phyloP scores from a whole-genome alignment of 2,888 invertebrate genomes.

The Drosophila prostipennis region DNA sequence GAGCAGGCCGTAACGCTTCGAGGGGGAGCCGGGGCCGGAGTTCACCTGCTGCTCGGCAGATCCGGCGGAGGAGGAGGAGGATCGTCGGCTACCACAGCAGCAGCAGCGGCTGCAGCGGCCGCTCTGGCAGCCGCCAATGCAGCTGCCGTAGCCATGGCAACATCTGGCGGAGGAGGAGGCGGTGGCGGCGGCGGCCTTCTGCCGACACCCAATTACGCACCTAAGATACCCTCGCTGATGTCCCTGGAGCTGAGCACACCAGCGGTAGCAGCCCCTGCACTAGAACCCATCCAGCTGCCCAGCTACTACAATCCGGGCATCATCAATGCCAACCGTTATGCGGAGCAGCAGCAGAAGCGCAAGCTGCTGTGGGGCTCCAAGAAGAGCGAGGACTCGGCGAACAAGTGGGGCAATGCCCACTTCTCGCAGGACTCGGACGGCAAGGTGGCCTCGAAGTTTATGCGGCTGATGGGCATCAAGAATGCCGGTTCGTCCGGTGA shows the following conservation, averaged over 20 bases:
- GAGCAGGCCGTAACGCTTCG: constrained; percentile 8
- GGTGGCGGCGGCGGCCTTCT: constrained; percentile 57
- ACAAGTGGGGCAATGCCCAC: constrained; percentile 91
- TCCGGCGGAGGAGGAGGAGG: background rate
- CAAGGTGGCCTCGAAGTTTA: constrained; percentile 96
- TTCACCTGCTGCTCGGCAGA: constrained; percentile 23
- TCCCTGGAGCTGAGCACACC: constrained; percentile 65
- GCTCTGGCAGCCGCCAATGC: too few relatives aligned
- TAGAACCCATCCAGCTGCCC: constrained; percentile 84
- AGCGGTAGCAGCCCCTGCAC: constrained; percentile 23
- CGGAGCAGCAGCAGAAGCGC: constrained; percentile 95
- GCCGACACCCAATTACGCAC: constrained; percentile 65
- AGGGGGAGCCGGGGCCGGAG: constrained; percentile 7
- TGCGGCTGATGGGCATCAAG: constrained; percentile 96
- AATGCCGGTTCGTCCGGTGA: constrained; percentile 24
- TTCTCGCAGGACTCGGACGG: constrained; percentile 97
- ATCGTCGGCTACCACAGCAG: background rate
- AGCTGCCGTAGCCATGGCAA: too few relatives aligned
- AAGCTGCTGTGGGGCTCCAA: constrained; percentile 96
- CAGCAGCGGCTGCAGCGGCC: constrained; percentile 13
- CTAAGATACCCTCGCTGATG: constrained; percentile 73
- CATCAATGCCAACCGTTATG: constrained; percentile 91
- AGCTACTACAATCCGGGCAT: constrained; percentile 91
- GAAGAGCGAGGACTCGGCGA: constrained; percentile 85
- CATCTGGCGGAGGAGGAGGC: constrained; percentile 38